These are phyloP conservation scores for Watsonalla binaria DNA, from an alignment of 2,888 invertebrate genomes.

Conservation along the genomic window DNA sequence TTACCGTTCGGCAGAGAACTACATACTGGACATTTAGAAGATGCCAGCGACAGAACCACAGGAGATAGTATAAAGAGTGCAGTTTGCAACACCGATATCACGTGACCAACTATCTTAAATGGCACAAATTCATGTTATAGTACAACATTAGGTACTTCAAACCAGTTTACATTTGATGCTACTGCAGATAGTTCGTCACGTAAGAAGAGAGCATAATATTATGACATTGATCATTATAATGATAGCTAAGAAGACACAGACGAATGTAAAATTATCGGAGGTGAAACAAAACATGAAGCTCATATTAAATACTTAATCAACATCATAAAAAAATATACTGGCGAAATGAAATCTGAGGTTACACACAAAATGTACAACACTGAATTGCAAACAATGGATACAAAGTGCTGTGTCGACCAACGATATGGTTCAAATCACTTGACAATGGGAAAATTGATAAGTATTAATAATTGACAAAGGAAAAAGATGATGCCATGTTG, in stretches of 20 bases:
- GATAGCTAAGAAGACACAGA: conserved; percentile 74
- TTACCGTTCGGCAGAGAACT: conserved; percentile 63
- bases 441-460: conserved; percentile 13
- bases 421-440: conserved; percentile 26
- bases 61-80: conserved; percentile 78
- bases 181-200: conserved; percentile 49
- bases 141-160: background rate
- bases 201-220: conserved; percentile 55
- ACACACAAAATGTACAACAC: conserved; percentile 74
- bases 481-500: conserved; percentile 5
- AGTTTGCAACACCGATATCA: conserved; percentile 77
- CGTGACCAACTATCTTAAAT: conserved; percentile 50
- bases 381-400: conserved; percentile 71
- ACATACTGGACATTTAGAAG: conserved; percentile 65
- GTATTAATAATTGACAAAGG: conserved; percentile 12
- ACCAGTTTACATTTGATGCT: background rate
- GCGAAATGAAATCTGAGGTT: conserved; percentile 61
- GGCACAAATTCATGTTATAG: background rate
- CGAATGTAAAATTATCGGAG: conserved; percentile 57
- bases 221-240: conserved; percentile 69
- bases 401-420: conserved; percentile 68
- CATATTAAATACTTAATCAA: conserved; percentile 56
- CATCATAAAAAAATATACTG: conserved; percentile 53
- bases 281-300: conserved; percentile 63
- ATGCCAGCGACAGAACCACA: conserved; percentile 76